Base-by-base conservation (phyloP, 2,888 invertebrate species). In the Melitaea athalia region DNA sequence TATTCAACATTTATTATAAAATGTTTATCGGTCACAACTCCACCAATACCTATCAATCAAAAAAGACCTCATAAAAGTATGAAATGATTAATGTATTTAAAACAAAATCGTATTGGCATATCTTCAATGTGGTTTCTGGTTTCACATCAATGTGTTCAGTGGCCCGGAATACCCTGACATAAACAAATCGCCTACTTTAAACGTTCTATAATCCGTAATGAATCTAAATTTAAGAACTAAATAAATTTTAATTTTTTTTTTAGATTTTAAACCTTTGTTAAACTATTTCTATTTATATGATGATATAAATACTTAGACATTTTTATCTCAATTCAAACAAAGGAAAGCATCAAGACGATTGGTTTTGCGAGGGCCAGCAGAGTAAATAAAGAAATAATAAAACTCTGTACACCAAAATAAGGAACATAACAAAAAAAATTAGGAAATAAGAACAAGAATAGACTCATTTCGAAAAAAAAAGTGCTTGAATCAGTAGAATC, bases 61-160 rank as follows among this genome's bases (percentile, higher is more conserved):
- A 31, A 55, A 33, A 14, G 7, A 7, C 33, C 12, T 7, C 5
- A 47, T 67, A 64, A 67, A 50, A 71, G 45, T 64, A 47, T 76
- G 72, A 74, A 67, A 63, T 81, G 83, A 84, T 83, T 81, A 80
- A 83, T 83, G 77, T 74, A 72, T 79, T 76, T 75, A 79, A 79
- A 78, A 78, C 78, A 77, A 79, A 81, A 79, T 79, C 74, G 65
- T 74, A 75, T 76, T 73, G 78, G 77, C 77, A 78, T 77, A 77
- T 80, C 81, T 69, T 62, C 62, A 59, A 64, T 65, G 64, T 61
- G 70, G 60, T 63, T 59, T 47, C 72, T 61, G 70, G 60, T 63
- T 59, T 47, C 72, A 63, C 50, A 57, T 62, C 61, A 71, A 73
- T 77, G 74, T 65, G 68, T 31, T 49, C 78, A 76, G 72, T 78